Percentiles rank a stretch among this genome's conserved stretches.
These are phyloP conservation scores for Taenioides sp. DNA, from an alignment of 2,797 vertebrate genomes.

Conservation along the genomic window DNA sequence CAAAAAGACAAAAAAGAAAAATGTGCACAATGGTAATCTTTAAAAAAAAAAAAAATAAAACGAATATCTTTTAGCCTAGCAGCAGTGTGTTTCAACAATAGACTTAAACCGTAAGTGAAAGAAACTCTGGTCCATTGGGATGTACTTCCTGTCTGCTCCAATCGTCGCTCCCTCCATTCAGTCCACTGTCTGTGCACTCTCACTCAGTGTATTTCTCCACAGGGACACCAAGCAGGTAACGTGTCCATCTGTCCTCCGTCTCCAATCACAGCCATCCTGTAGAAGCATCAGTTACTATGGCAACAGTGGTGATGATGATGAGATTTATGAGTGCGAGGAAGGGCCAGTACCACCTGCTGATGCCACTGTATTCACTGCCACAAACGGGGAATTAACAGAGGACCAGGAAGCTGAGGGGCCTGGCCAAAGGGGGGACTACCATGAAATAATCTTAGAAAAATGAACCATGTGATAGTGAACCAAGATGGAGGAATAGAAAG, in stretches of 20 bases:
- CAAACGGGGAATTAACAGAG: slow-evolving; percentile 82
- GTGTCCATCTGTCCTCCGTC: slow-evolving; percentile 62
- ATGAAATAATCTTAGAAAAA: slow-evolving; percentile 17
- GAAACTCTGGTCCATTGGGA: slow-evolving; percentile 7
- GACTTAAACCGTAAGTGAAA: background rate
- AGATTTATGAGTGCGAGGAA: slow-evolving; percentile 69
- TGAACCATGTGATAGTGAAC: slow-evolving; percentile 10
- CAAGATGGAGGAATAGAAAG: slow-evolving; percentile 42
- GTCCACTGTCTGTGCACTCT: slow-evolving; percentile 27
- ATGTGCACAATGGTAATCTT: background rate
- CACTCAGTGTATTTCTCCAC: slow-evolving; percentile 55
- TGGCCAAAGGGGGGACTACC: slow-evolving; percentile 62
- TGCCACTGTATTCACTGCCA: slow-evolving; percentile 54
- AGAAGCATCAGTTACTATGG: slow-evolving; percentile 34
- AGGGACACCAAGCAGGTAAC: slow-evolving; percentile 85
- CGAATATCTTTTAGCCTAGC: background rate
- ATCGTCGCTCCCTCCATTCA: slow-evolving; percentile 23
- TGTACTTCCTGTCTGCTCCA: slow-evolving; percentile 17
- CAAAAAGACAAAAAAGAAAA: background rate
- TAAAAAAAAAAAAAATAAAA: background rate
- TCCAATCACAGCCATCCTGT: slow-evolving; percentile 41
- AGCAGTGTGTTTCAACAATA: no score
- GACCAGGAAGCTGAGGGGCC: slow-evolving; percentile 63
- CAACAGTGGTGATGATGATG: slow-evolving; percentile 39
- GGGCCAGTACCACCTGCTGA: slow-evolving; percentile 59